Percentiles rank a stretch among this genome's conserved stretches.
Conservation (phyloP, 2,797 vertebrate species). For the Peromyscus nudipes region DNA sequence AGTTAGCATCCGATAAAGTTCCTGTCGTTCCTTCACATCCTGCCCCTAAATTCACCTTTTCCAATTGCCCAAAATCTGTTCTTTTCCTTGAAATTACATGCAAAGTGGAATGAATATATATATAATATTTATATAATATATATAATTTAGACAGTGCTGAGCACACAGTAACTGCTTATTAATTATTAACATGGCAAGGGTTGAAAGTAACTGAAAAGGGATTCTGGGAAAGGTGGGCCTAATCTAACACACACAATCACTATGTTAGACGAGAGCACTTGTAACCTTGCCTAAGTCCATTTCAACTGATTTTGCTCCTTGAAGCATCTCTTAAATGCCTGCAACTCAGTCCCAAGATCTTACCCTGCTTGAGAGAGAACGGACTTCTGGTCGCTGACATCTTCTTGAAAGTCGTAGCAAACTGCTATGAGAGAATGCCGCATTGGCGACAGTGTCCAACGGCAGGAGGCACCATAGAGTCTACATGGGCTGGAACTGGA, state of each 20-base stretch:
- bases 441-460: not conserved
- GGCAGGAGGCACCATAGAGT: not conserved
- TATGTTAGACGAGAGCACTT: not conserved
- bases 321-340: constrained; percentile 11
- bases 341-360: not conserved
- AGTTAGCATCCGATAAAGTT: constrained; percentile 40
- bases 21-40: not conserved
- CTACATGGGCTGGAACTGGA: not conserved
- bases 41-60: constrained; percentile 18
- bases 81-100: constrained; percentile 3
- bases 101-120: not conserved
- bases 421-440: not conserved
- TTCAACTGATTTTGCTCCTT: not conserved
- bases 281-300: not conserved
- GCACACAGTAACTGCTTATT: not conserved
- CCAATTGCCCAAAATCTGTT: not conserved
- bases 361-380: constrained; percentile 43
- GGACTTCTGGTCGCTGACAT: not conserved
- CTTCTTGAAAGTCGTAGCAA: not conserved
- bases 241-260: not conserved
- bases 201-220: not conserved
- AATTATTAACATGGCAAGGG: constrained; percentile 4
- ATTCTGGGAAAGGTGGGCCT: constrained; percentile 9
- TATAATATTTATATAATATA: not conserved
- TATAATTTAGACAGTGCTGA: not conserved